Evolutionary conservation across 1,140 invertebrate genomes (phyloP).

Genomic region (Sminthurides bifidus): DNA sequence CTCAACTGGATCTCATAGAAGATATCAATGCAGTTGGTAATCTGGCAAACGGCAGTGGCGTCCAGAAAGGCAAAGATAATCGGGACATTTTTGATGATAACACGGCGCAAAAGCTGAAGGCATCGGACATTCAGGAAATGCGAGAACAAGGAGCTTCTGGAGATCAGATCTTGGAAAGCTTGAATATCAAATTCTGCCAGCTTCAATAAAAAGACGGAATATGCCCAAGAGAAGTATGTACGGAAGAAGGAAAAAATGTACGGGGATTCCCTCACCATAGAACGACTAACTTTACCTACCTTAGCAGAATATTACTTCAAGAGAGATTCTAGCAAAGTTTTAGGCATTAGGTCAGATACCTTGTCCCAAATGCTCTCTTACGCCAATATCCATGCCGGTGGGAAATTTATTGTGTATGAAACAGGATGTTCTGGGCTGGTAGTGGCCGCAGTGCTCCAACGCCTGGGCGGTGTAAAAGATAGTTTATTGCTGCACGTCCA

Average conservation of each 20-base stretch:
- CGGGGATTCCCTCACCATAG: conserved; percentile 60
- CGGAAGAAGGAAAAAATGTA: conserved; percentile 89
- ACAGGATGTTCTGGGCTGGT: conserved; percentile 70
- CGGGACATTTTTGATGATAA: conserved; percentile 69
- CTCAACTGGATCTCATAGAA: not conserved
- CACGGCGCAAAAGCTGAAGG: conserved; percentile 70
- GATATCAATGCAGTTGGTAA: not conserved
- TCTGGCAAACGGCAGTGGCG: not conserved
- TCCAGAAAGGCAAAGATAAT: conserved; percentile 57
- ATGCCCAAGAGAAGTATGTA: conserved; percentile 86
- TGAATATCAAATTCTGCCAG: conserved; percentile 83
- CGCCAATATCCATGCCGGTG: conserved; percentile 62
- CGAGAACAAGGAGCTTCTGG: conserved; percentile 60
- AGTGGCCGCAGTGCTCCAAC: conserved; percentile 60
- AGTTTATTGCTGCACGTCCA: conserved; percentile 61
- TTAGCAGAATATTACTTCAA: conserved; percentile 66
- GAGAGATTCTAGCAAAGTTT: conserved; percentile 60
- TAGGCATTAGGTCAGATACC: conserved; percentile 66
- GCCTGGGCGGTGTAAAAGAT: conserved; percentile 51
- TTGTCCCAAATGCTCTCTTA: conserved; percentile 73
- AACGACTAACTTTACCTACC: conserved; percentile 58
- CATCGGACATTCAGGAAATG: conserved; percentile 65
- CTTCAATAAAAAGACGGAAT: conserved; percentile 75
- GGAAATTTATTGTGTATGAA: conserved; percentile 73
- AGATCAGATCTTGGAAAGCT: conserved; percentile 67